These are phyloP conservation scores for Turritopsis rubra DNA, from an alignment of 30 jellyfish, hydroid and myxozoan genomes.

Conservation along the genomic window DNA sequence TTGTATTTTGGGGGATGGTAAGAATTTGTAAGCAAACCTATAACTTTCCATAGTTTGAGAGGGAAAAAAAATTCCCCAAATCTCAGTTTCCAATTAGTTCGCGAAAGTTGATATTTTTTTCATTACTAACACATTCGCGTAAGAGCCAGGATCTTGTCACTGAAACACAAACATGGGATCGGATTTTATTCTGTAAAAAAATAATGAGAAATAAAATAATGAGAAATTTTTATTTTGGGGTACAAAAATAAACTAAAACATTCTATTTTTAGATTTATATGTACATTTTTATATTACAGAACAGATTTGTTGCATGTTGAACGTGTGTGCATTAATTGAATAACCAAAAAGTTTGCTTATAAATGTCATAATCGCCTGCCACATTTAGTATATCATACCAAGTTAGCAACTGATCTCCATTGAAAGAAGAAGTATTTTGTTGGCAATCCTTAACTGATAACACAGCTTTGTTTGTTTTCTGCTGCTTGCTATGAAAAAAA, in stretches of 20 bases:
- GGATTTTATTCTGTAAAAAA: not conserved
- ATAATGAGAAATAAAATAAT: not conserved
- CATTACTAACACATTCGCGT: too few species aligned
- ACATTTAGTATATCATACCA: not conserved
- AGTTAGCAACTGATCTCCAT: not conserved
- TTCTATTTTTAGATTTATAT: not conserved
- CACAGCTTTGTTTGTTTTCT: slow-evolving; percentile 19
- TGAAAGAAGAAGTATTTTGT: not conserved
- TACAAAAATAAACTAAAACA: not conserved
- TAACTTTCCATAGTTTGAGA: too few species aligned
- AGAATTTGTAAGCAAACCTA: too few species aligned
- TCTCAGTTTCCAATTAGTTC: too few species aligned
- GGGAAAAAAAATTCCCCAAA: too few species aligned
- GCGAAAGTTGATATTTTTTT: too few species aligned
- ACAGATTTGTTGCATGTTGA: not conserved
- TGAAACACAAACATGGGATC: too few species aligned
- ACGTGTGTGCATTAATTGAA: not conserved
- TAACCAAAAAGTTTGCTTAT: not conserved
- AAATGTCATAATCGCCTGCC: not conserved
- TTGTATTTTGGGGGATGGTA: too few species aligned
- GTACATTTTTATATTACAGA: not conserved
- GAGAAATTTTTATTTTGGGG: not conserved
- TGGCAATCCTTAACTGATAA: not conserved
- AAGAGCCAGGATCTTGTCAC: too few species aligned
- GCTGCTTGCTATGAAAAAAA: not conserved